phyloP scores from a whole-genome alignment of 1,140 invertebrate species.

The Reticulitermes speratus region DNA sequence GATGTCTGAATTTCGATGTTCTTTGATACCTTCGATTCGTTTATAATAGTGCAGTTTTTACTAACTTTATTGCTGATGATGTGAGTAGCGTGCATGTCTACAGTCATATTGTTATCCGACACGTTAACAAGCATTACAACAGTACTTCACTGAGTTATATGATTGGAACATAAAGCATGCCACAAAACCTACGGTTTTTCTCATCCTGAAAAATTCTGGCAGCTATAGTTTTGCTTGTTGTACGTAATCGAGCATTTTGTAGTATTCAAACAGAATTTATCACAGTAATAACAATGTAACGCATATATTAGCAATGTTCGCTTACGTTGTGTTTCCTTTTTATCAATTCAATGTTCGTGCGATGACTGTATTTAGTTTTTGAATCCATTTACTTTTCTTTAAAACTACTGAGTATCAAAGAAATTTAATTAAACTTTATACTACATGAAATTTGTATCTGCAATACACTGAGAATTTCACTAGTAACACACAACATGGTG shows the following conservation, averaged over 20 bases:
- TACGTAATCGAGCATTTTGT: too few species aligned
- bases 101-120: background rate
- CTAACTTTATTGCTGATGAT: background rate
- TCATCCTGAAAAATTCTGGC: background rate
- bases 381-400: background rate
- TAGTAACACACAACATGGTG: slow-evolving; percentile 12
- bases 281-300: background rate
- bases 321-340: background rate
- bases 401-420: background rate
- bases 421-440: background rate
- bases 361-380: background rate
- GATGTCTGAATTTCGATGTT: background rate
- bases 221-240: too few species aligned
- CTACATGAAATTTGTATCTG: background rate
- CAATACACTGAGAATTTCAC: background rate
- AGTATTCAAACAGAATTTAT: background rate
- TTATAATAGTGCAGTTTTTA: background rate
- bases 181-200: background rate
- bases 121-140: background rate
- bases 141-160: background rate
- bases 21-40: background rate
- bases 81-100: background rate
- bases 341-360: background rate
- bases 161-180: background rate
- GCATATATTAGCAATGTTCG: too few species aligned